Evolutionary conservation across 2,888 invertebrate species (phyloP).

Genomic region (Oxycera nigricornis): DNA sequence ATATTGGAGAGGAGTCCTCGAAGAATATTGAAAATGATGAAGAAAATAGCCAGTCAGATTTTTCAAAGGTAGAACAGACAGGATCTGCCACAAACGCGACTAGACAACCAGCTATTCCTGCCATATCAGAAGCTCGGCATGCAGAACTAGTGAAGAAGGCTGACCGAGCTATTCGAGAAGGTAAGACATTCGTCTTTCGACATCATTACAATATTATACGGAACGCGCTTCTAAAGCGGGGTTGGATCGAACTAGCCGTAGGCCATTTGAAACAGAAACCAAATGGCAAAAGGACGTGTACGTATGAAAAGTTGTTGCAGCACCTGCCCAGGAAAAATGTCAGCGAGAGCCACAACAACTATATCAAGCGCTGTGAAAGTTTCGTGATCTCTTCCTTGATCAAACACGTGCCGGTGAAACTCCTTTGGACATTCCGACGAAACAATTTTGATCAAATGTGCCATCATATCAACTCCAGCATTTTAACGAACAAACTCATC

Average conservation of each 20-base stretch:
- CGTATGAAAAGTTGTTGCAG: neutral
- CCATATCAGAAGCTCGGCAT: neutral
- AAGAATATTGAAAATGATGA: neutral
- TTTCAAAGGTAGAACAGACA: neutral
- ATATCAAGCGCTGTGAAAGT: neutral
- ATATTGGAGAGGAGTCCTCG: neutral
- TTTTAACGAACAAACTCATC: conserved; percentile 81
- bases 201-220: neutral
- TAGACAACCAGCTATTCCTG: neutral
- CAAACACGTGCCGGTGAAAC: neutral
- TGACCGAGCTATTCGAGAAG: neutral
- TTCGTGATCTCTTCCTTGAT: neutral
- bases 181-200: conserved; percentile 1
- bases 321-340: neutral
- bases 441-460: neutral
- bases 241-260: neutral
- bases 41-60: neutral
- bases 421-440: neutral
- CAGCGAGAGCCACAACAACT: neutral
- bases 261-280: neutral
- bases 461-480: conserved; percentile 63
- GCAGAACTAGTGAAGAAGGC: neutral
- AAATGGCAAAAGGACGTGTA: neutral
- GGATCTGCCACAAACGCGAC: neutral
- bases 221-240: neutral